Evolutionary conservation across 2,888 invertebrate species (phyloP).

Genomic region (Icerya purchasi): DNA sequence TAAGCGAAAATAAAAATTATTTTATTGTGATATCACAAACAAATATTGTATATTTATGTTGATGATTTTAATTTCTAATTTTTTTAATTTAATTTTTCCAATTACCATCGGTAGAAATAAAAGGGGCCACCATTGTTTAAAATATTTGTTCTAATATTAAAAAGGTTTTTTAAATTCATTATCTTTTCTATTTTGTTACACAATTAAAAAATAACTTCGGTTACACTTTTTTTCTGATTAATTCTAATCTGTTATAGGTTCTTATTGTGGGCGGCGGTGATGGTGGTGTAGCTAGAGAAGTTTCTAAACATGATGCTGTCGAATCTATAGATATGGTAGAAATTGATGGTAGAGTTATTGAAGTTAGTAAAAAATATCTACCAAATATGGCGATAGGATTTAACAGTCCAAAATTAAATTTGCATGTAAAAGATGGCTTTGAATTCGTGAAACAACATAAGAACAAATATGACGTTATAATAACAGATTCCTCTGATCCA

Average conservation of each 20-base stretch:
- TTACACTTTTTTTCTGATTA: too few species aligned
- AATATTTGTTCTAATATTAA: too few species aligned
- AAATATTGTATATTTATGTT: too few species aligned
- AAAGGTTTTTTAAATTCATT: too few species aligned
- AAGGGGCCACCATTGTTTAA: too few species aligned
- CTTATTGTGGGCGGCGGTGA: slow-evolving; percentile 95
- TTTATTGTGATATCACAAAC: too few species aligned
- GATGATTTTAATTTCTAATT: too few species aligned
- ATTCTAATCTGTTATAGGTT: slow-evolving; percentile 33
- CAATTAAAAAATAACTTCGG: too few species aligned
- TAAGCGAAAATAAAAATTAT: too few species aligned
- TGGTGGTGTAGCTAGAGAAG: slow-evolving; percentile 90
- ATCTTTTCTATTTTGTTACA: too few species aligned
- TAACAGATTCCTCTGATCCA: slow-evolving; percentile 96
- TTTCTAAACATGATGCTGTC: slow-evolving; percentile 76
- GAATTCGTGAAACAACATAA: slow-evolving; percentile 73
- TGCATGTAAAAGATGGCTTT: slow-evolving; percentile 83
- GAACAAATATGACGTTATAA: slow-evolving; percentile 83
- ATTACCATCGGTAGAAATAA: too few species aligned
- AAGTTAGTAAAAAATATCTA: slow-evolving; percentile 67
- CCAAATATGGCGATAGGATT: slow-evolving; percentile 83
- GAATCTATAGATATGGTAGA: slow-evolving; percentile 73
- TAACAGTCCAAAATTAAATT: slow-evolving; percentile 52
- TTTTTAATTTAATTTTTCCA: too few species aligned
- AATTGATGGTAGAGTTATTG: slow-evolving; percentile 80